Evolutionary conservation across 2,797 vertebrate species (phyloP).

Genomic region (Anguilla anguilla): DNA sequence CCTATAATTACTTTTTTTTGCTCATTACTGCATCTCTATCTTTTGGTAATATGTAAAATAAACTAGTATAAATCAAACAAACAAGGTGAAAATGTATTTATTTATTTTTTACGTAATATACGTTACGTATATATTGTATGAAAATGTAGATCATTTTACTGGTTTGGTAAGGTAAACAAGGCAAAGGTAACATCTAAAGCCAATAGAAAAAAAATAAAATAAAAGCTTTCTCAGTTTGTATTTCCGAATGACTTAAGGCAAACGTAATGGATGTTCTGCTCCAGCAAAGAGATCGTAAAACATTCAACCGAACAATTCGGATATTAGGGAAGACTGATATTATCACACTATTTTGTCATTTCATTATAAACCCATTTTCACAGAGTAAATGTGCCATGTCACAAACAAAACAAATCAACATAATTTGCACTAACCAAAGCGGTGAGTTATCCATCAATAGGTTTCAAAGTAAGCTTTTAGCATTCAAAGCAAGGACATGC

Average conservation of each 20-base stretch:
- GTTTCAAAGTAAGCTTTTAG: not conserved
- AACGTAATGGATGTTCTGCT: not conserved
- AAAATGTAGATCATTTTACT: not conserved
- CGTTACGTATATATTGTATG: no score
- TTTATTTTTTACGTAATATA: no score
- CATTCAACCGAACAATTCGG: constrained; percentile 6
- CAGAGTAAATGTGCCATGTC: constrained; percentile 1
- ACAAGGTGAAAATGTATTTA: not conserved
- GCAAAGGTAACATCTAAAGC: not conserved
- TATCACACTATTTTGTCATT: constrained; percentile 7
- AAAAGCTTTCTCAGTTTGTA: not conserved
- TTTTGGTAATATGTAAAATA: not conserved
- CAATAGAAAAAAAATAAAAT: not conserved
- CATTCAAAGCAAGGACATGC: not conserved
- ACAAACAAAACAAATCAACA: constrained; percentile 9
- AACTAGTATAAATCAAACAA: no score
- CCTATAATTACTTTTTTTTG: not conserved
- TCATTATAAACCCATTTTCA: constrained; percentile 10
- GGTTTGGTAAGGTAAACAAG: not conserved
- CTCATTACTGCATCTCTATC: not conserved
- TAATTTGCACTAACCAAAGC: not conserved
- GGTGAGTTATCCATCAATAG: constrained; percentile 14
- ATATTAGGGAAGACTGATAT: constrained; percentile 8
- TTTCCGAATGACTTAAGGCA: not conserved
- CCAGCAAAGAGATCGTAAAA: not conserved